A percentile compares a stretch with the other conserved stretches of the same genome.
These are phyloP conservation scores for Catostylus mosaicus DNA, from an alignment of 30 jellyfish, hydroid and myxozoan species.

Conservation along the genomic window DNA sequence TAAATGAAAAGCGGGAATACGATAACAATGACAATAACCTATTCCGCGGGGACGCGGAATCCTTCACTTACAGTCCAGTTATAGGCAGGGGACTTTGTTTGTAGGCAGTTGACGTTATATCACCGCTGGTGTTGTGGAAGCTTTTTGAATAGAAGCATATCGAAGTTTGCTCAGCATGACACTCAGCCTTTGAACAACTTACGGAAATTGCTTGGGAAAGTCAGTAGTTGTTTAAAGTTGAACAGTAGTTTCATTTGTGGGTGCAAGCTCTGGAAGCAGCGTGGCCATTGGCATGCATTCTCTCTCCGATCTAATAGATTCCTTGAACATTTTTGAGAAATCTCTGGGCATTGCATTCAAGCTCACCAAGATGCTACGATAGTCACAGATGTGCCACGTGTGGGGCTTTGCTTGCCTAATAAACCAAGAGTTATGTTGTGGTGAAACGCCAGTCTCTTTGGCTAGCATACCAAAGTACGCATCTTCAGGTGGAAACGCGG, in stretches of 20 bases:
- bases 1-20: too few relatives aligned
- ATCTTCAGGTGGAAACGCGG: constrained; percentile 47
- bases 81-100: too few relatives aligned
- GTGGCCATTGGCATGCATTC: constrained; percentile 15
- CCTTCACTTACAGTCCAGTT: too few relatives aligned
- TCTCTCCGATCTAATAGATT: constrained; percentile 24
- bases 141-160: too few relatives aligned
- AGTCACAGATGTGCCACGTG: constrained; percentile 34
- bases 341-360: constrained; percentile 33
- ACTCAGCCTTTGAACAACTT: too few relatives aligned
- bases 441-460: constrained; percentile 11
- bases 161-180: too few relatives aligned
- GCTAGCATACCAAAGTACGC: constrained; percentile 43
- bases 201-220: too few relatives aligned
- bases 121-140: too few relatives aligned
- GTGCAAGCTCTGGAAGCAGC: background rate
- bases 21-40: too few relatives aligned
- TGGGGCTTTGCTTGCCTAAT: constrained; percentile 31
- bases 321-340: constrained; percentile 32
- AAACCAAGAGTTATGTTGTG: constrained; percentile 17
- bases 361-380: constrained; percentile 15
- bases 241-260: background rate
- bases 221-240: too few relatives aligned
- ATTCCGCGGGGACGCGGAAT: too few relatives aligned
- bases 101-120: too few relatives aligned